phyloP scores from a whole-genome alignment of 1,140 invertebrate genomes.

The Aphidius gifuensis region DNA sequence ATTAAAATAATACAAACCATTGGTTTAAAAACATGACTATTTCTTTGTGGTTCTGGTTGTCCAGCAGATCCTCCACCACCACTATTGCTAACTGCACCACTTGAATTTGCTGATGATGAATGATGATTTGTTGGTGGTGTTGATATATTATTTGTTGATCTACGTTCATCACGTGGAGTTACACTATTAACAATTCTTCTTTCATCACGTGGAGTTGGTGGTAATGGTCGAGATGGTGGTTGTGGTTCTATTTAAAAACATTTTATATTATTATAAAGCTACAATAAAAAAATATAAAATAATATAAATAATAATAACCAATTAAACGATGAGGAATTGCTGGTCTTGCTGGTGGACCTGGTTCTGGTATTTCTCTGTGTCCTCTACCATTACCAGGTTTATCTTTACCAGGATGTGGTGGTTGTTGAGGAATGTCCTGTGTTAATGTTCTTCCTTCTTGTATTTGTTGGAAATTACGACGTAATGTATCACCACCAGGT shows the following conservation, averaged over 20 bases:
- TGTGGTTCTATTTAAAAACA: slow-evolving; percentile 58
- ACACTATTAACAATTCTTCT: slow-evolving; percentile 61
- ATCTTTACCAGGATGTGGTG: slow-evolving; percentile 57
- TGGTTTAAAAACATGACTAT: slow-evolving; percentile 80
- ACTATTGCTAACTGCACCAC: slow-evolving; percentile 40
- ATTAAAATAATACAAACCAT: slow-evolving; percentile 60
- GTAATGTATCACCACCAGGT: slow-evolving; percentile 83
- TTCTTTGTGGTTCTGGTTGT: slow-evolving; percentile 63
- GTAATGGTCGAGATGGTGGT: slow-evolving; percentile 73
- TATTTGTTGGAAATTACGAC: slow-evolving; percentile 96
- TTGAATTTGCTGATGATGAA: slow-evolving; percentile 34
- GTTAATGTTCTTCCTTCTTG: slow-evolving; percentile 78
- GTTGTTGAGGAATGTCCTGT: slow-evolving; percentile 56
- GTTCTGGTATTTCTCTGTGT: slow-evolving; percentile 65
- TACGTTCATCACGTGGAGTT: slow-evolving; percentile 69
- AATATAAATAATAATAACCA: slow-evolving; percentile 48
- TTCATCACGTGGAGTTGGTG: slow-evolving; percentile 77
- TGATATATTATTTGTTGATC: slow-evolving; percentile 60
- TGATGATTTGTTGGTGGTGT: slow-evolving; percentile 58
- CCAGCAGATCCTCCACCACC: slow-evolving; percentile 47
- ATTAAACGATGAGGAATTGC: slow-evolving; percentile 85
- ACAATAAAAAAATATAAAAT: too few species aligned
- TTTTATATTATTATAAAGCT: slow-evolving; percentile 20
- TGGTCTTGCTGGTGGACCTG: slow-evolving; percentile 78
- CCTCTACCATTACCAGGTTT: slow-evolving; percentile 54